Base-by-base conservation (phyloP, 1,140 invertebrate genomes). In the Neodiprion fabricii region DNA sequence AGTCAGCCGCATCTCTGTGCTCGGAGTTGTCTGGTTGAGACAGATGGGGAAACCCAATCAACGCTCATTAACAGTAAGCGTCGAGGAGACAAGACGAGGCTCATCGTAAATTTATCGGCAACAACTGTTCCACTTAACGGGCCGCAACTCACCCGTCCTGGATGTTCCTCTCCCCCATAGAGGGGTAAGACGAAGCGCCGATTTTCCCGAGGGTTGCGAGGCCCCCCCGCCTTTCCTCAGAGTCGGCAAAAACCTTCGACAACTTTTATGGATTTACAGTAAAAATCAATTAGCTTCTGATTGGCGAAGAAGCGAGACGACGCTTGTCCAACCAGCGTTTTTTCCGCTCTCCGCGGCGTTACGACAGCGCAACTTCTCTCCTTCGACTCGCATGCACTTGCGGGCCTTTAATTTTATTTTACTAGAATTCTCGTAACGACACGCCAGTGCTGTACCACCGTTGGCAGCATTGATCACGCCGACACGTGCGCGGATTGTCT, bases 251-350 rank as follows among this genome's bases (percentile, higher is more conserved):
- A 79, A 75, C 78, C 76, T 77, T 76, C 2, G 77, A 77, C 75
- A 78, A 77, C 75, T 79, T 21, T 21, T 77, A 78, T 84, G 79
- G 80, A 84, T 83, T 83, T 84, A 84, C 84, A 81, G 78, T 83
- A 78, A 81, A 85, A 84, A 82, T 85, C 81, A 85, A 86, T 86
- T 85, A 79, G 76, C 66, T 74, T 65, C 10, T 73, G 5, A 72
- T 61, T 61, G 53, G 53, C 53, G n/a, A 61, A 61, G 53, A 61
- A 12, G 53, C 28, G 53, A 61, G 11, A 17, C 53, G 53, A 61
- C 53, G n/a, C 5, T 61, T 61, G 53, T 61, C 9, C 53, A 5
- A 40, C 28, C 28, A 40, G 28, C 28, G 28, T 40, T 40, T 40
- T 40, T 40, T 5, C 1, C 28, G 2, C 28, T 40, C 28, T 21